Percentiles rank a stretch among this genome's conserved stretches.
Conservation (phyloP, 2,888 invertebrate species). For the Tetranychus truncatus region DNA sequence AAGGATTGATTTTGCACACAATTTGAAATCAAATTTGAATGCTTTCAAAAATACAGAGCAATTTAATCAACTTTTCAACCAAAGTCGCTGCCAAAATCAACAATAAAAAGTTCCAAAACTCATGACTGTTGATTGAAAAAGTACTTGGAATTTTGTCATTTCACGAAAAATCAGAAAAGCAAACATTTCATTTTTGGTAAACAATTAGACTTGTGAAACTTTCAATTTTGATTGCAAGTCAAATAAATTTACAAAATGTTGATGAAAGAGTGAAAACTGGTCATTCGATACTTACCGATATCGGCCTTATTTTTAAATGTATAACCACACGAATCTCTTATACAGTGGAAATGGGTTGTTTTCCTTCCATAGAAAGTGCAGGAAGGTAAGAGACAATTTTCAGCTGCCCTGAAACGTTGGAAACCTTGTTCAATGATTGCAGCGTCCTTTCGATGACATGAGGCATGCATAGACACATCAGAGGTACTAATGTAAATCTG, state of each 20-base stretch:
- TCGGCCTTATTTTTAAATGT: conserved; percentile 98
- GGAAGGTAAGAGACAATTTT: conserved; percentile 74
- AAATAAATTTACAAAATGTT: not conserved
- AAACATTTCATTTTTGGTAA: no score
- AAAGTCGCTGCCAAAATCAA: no score
- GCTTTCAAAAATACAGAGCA: not conserved
- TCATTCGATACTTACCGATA: conserved; percentile 59
- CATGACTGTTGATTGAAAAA: no score
- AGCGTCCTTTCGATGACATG: conserved; percentile 91
- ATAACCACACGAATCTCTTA: conserved; percentile 69
- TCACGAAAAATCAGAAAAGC: not conserved
- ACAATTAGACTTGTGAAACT: no score
- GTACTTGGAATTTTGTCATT: not conserved
- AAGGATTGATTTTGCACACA: not conserved
- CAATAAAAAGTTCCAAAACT: no score
- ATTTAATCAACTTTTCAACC: not conserved
- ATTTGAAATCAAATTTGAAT: not conserved
- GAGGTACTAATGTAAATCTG: conserved; percentile 86
- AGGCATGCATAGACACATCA: conserved; percentile 98
- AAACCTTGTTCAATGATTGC: conserved; percentile 95
- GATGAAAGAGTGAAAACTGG: not conserved
- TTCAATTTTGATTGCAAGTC: not conserved
- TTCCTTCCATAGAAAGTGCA: conserved; percentile 83
- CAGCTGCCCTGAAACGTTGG: conserved; percentile 83
- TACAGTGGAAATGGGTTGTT: conserved; percentile 93